Conservation (phyloP, 2,113 vertebrate species). For the Euleptes europaea region DNA sequence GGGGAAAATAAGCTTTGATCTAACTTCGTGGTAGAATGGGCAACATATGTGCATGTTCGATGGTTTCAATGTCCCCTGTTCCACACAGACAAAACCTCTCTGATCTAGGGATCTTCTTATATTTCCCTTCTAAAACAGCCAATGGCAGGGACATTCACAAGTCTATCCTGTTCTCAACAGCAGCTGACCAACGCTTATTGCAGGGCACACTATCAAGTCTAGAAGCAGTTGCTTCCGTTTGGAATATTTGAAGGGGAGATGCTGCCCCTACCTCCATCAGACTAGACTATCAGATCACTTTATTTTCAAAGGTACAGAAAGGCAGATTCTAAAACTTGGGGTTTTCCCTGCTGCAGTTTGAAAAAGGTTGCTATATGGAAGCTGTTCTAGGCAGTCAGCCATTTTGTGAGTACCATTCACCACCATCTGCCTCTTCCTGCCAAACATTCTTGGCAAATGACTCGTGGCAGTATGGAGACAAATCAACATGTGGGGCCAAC, state of each 20-base stretch:
- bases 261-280: too few species aligned
- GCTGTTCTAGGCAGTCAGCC: too few species aligned
- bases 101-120: too few species aligned
- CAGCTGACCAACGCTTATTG: background rate
- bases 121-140: too few species aligned
- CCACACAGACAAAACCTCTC: too few species aligned
- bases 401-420: background rate
- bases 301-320: background rate
- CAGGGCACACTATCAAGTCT: background rate
- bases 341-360: background rate
- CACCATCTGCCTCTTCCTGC: background rate
- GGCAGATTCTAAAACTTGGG: background rate
- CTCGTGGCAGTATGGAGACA: background rate
- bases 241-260: background rate
- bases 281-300: too few species aligned
- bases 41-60: too few species aligned
- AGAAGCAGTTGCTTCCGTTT: background rate
- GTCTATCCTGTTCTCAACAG: too few species aligned
- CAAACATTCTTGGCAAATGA: background rate
- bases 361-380: background rate
- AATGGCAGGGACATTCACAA: too few species aligned
- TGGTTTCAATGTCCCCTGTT: too few species aligned
- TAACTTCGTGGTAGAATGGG: too few species aligned
- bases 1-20: too few species aligned
- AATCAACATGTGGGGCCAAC: background rate